Evolutionary conservation across 2,113 vertebrate species (phyloP).

Genomic region (Thamnophis sirtalis): DNA sequence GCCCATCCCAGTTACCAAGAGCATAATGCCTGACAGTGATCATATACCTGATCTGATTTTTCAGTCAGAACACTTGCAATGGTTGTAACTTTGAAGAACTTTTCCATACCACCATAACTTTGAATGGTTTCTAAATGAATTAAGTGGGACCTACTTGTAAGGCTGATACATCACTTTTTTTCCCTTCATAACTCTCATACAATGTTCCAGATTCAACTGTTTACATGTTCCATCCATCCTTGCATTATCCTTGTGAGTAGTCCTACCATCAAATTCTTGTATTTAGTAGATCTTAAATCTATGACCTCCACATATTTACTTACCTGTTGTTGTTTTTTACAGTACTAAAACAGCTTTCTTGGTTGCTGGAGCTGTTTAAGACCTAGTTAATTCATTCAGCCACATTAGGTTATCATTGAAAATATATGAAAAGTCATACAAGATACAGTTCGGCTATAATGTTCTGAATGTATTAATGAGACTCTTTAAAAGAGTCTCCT

Average conservation of each 20-base stretch:
- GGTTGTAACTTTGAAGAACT: not conserved
- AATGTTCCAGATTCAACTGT: not conserved
- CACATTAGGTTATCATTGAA: not conserved
- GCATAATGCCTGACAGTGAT: not conserved
- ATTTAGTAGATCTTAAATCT: not conserved
- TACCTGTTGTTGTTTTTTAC: not conserved
- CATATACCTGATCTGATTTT: not conserved
- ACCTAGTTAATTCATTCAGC: not conserved
- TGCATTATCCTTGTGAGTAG: not conserved
- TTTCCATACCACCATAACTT: not conserved
- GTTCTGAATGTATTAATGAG: not conserved
- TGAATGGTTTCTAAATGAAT: not conserved
- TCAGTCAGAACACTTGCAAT: not conserved
- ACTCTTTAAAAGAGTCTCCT: not conserved
- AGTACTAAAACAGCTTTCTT: not conserved
- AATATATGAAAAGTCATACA: not conserved
- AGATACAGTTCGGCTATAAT: not conserved
- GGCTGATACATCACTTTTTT: not conserved
- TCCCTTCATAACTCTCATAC: not conserved
- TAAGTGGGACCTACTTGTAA: not conserved
- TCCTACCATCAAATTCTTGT: not conserved
- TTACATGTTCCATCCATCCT: not conserved
- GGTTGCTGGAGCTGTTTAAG: not conserved
- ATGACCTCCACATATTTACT: not conserved
- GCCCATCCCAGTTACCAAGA: not conserved